These are phyloP conservation scores for Varecia variegata DNA, from an alignment of 2,797 vertebrate species.

Conservation along the genomic window DNA sequence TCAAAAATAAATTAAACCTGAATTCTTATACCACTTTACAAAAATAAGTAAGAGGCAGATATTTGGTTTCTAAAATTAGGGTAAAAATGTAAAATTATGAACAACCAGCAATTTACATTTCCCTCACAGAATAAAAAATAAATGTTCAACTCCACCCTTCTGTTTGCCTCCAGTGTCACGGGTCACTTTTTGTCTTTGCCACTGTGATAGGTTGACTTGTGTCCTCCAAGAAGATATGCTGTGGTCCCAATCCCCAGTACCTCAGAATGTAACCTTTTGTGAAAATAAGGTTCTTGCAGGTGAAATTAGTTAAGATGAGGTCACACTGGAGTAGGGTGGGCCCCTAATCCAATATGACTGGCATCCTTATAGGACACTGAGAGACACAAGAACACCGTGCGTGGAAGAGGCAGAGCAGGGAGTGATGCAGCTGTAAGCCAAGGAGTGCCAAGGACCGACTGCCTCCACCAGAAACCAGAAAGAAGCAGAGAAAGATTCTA, in stretches of 20 bases:
- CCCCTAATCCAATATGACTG: not conserved
- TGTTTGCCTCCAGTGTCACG: not conserved
- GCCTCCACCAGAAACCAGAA: not conserved
- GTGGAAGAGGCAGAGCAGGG: not conserved
- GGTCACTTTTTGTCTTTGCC: not conserved
- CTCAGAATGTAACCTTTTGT: not conserved
- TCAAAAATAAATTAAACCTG: not conserved
- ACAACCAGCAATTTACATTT: not conserved
- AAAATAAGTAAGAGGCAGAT: not conserved
- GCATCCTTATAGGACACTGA: not conserved
- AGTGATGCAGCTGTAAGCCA: accelerated
- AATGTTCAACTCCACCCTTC: not conserved
- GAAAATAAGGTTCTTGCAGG: not conserved
- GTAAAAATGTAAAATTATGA: not conserved
- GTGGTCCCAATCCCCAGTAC: not conserved
- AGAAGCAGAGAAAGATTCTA: not conserved
- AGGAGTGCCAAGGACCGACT: accelerated
- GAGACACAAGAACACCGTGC: accelerated
- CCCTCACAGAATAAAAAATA: not conserved
- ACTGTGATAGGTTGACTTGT: not conserved
- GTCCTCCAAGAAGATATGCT: not conserved
- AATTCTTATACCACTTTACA: not conserved
- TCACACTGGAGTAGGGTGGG: not conserved
- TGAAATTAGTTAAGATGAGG: not conserved
- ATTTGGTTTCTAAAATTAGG: not conserved